Conservation (phyloP, 2,888 invertebrate species). For the Cerastis rubricosa region DNA sequence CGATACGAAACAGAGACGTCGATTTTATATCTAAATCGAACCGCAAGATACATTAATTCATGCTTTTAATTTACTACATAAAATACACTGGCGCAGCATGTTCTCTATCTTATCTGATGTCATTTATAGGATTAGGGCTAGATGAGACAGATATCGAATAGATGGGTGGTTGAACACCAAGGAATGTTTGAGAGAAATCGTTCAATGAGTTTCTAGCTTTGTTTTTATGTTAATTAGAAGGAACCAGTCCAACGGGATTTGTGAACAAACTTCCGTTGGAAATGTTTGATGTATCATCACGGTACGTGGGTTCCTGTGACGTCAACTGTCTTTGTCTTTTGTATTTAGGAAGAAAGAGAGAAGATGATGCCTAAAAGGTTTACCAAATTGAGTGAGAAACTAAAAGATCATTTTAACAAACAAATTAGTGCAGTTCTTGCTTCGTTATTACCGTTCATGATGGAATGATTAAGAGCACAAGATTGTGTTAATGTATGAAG, state of each 20-base stretch:
- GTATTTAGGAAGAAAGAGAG: constrained; percentile 63
- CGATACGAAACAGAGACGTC: constrained; percentile 68
- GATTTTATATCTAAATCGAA: constrained; percentile 72
- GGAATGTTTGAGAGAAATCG: constrained; percentile 87
- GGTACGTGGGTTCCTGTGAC: constrained; percentile 75
- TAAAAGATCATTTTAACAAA: constrained; percentile 77
- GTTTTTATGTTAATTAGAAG: constrained; percentile 88
- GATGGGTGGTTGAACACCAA: constrained; percentile 84
- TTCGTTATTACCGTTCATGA: constrained; percentile 68
- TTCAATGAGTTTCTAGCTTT: constrained; percentile 87
- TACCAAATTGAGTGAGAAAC: constrained; percentile 71
- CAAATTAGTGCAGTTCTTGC: constrained; percentile 68
- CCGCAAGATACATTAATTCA: constrained; percentile 72
- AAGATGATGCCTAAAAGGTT: constrained; percentile 46
- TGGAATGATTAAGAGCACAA: constrained; percentile 71
- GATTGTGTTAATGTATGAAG: constrained; percentile 67
- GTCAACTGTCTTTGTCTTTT: constrained; percentile 61
- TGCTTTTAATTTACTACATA: constrained; percentile 75
- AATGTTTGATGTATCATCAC: constrained; percentile 80
- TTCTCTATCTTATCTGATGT: constrained; percentile 87
- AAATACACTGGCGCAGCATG: constrained; percentile 73
- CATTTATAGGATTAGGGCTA: constrained; percentile 89
- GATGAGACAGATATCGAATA: constrained; percentile 86
- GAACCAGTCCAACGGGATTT: constrained; percentile 80
- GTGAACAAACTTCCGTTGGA: constrained; percentile 85